Percentiles rank a stretch among this genome's conserved stretches.
These are phyloP conservation scores for Microcebus jonahi DNA, from an alignment of 2,113 vertebrate genomes.

Conservation along the genomic window DNA sequence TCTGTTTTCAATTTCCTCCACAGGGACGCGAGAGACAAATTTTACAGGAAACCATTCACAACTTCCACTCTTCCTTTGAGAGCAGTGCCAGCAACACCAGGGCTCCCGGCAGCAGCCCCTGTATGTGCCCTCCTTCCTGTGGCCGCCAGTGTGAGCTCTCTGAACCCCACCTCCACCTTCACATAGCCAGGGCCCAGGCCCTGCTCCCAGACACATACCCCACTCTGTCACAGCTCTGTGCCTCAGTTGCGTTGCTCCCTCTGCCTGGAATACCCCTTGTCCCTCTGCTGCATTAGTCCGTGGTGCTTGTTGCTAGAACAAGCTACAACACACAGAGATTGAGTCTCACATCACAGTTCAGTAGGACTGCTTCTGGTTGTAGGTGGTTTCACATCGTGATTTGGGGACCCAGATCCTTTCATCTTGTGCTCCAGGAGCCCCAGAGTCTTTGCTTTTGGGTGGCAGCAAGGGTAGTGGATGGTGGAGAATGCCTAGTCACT, in stretches of 20 bases:
- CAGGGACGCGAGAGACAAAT: conserved; percentile 97
- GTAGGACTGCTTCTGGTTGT: background rate
- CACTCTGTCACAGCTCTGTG: background rate
- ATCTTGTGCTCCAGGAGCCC: background rate
- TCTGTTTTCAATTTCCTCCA: conserved; percentile 71
- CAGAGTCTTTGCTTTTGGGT: background rate
- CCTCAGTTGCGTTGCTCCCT: background rate
- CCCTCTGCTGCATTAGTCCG: background rate
- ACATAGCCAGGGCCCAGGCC: background rate
- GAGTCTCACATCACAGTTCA: background rate
- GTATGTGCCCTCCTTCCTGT: conserved; percentile 84
- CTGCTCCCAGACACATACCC: background rate
- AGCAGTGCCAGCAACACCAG: conserved; percentile 97
- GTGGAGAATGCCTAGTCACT: background rate
- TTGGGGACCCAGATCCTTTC: background rate
- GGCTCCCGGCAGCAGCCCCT: conserved; percentile 88
- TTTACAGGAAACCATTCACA: conserved; percentile 98
- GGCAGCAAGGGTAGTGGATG: background rate
- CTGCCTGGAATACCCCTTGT: background rate
- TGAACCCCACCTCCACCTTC: background rate
- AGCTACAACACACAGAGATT: background rate
- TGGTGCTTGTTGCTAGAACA: background rate
- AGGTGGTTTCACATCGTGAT: background rate
- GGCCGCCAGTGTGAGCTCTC: background rate
- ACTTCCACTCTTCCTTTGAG: conserved; percentile 98